Conservation (phyloP, 2,113 vertebrate species). For the Phyllostomus discolor region DNA sequence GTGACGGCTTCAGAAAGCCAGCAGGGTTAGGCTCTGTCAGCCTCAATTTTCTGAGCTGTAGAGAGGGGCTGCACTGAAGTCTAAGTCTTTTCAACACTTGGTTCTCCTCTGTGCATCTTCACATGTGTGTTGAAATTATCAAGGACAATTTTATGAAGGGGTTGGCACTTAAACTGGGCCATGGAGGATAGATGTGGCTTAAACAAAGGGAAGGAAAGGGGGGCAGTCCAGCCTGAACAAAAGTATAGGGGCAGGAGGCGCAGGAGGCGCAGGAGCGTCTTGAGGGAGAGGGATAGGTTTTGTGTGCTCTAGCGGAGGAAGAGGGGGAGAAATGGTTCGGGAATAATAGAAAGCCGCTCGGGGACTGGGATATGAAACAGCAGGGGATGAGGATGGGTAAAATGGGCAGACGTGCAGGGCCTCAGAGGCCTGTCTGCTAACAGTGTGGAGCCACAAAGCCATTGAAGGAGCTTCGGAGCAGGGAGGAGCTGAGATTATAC, state of each 20-base stretch:
- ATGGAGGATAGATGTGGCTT: neutral
- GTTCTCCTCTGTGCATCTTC: neutral
- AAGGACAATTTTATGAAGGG: neutral
- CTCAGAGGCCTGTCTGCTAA: neutral
- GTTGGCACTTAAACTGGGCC: neutral
- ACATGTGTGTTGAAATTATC: neutral
- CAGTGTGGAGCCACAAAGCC: neutral
- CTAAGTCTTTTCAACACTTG: neutral
- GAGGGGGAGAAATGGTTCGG: neutral
- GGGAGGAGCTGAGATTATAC: neutral
- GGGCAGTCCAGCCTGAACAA: neutral
- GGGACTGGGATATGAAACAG: neutral
- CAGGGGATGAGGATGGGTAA: neutral
- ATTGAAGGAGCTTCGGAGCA: neutral
- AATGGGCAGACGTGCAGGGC: accelerated
- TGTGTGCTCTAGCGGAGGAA: neutral
- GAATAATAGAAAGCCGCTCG: neutral
- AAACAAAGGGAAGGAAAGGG: neutral
- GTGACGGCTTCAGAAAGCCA: neutral
- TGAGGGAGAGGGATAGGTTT: neutral
- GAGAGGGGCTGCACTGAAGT: neutral
- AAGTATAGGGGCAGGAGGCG: neutral
- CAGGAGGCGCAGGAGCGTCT: neutral
- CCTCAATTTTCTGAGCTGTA: neutral
- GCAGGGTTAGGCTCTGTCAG: neutral